Evolutionary conservation across 2,888 invertebrate species (phyloP), one percentile per base, ranked within the genome.

Genomic region (Melanophora roralis): DNA sequence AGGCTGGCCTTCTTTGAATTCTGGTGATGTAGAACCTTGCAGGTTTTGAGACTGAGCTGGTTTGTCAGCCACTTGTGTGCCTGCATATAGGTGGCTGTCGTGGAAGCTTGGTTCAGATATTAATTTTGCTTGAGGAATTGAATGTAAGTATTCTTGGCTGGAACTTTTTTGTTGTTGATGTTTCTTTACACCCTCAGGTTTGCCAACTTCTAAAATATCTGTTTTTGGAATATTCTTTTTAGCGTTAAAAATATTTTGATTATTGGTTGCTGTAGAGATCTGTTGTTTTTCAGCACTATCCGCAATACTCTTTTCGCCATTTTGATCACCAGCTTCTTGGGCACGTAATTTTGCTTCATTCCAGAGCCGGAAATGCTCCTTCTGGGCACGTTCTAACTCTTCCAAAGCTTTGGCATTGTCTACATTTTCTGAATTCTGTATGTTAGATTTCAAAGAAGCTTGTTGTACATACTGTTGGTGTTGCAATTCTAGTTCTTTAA

Each of bases 321-420:
- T 45, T 38, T 65, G 32, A 14, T 57, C 49, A 40, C 40, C 67
- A 47, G 76, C 55, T 40, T 81, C 27, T 55, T 82, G 72, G 4
- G 77, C 49, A 36, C 77, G 53, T 59, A 80, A 21, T 67, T 87
- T 81, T 14, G 85, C 85, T 59, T 85, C 86, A 21, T 83, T 81
- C 81, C 81, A 82, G 11, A 83, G 19, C 19, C 83, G 85, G 16
- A 86, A 80, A 60, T 88, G 87, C 23, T 88, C 85, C 45, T 87
- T 84, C 3, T 86, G 84, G 0, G 88, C 86, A 7, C 82, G 82
- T 57, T 83, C 53, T 4, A 86, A 84, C 34, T 86, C 86, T 0
- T 82, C 81, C 0, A 85, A 85, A 11, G 86, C 87, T 0, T 83
- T 83, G 2, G 84, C 82, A 16, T 68, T 68, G 0, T 75, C 27